Conservation (phyloP, 1,140 invertebrate genomes). For the Musca domestica region DNA sequence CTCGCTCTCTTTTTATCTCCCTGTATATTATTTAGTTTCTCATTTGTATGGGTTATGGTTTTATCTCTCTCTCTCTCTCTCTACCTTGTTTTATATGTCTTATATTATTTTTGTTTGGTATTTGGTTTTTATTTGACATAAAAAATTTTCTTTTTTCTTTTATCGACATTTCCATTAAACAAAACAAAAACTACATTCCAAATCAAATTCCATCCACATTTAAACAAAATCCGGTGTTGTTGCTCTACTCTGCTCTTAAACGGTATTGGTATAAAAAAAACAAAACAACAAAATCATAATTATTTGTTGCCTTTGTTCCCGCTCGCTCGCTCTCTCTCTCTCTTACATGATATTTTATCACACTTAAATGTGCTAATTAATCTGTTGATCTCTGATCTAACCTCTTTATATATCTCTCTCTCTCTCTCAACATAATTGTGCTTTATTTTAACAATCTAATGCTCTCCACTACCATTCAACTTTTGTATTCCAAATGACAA, state of each 20-base stretch:
- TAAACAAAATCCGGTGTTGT: conserved; percentile 28
- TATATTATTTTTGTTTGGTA: neutral
- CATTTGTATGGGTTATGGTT: conserved; percentile 21
- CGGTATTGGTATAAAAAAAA: conserved; percentile 17
- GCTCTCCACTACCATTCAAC: neutral
- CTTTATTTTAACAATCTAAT: neutral
- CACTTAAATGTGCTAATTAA: conserved; percentile 28
- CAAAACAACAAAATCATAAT: too few relatives aligned
- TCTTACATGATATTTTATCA: too few relatives aligned
- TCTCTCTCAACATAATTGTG: neutral
- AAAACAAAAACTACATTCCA: conserved; percentile 11
- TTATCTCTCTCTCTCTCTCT: neutral
- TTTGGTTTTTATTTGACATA: conserved; percentile 28
- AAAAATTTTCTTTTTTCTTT: conserved; percentile 28
- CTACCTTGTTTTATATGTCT: neutral
- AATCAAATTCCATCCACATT: conserved; percentile 13
- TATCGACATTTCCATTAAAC: conserved; percentile 26
- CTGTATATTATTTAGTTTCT: too few relatives aligned
- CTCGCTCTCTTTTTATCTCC: too few relatives aligned
- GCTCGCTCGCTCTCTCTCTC: too few relatives aligned
- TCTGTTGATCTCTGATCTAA: conserved; percentile 9
- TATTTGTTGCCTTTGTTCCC: too few relatives aligned
- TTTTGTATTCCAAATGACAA: neutral
- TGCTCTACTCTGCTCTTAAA: conserved; percentile 23
- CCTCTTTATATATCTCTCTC: neutral